Percentiles rank a stretch among this genome's conserved stretches.
phyloP scores from a whole-genome alignment of 2,888 invertebrate genomes.

The Dastarcus helophoroides region DNA sequence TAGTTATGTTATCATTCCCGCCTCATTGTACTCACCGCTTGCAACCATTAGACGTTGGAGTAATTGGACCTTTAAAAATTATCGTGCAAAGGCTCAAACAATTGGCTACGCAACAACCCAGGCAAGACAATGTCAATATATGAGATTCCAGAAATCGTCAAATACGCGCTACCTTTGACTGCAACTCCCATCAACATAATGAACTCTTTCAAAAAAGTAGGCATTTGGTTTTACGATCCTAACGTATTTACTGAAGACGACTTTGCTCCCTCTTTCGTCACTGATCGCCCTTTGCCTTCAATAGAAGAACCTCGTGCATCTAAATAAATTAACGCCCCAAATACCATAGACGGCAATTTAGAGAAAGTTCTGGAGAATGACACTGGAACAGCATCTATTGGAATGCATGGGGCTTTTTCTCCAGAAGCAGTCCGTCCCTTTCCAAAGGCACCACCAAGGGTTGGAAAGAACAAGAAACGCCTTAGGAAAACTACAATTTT shows the following conservation, averaged over 20 bases:
- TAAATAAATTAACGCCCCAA: no score
- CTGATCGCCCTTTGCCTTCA: conserved; percentile 6
- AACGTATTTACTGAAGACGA: conserved; percentile 6
- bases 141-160: conserved; percentile 9
- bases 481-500: no score
- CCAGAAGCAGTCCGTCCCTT: no score
- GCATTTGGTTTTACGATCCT: conserved; percentile 5
- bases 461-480: no score
- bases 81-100: conserved; percentile 6
- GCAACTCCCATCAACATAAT: conserved; percentile 5
- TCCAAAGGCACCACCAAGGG: no score
- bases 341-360: no score
- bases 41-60: conserved; percentile 18
- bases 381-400: no score
- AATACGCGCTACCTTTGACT: conserved; percentile 4
- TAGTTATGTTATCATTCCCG: conserved; percentile 22
- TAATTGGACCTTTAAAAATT: conserved; percentile 18
- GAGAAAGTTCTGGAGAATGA: no score
- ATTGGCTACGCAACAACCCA: conserved; percentile 9
- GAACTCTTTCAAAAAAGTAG: conserved; percentile 5
- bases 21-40: conserved; percentile 20
- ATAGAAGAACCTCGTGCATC: no score
- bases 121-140: conserved; percentile 10
- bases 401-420: no score
- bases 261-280: conserved; percentile 5